A percentile compares a stretch with the other conserved stretches of the same genome.
Evolutionary conservation across 2,797 vertebrate genomes (phyloP).

Genomic region (Chelonia mydas): DNA sequence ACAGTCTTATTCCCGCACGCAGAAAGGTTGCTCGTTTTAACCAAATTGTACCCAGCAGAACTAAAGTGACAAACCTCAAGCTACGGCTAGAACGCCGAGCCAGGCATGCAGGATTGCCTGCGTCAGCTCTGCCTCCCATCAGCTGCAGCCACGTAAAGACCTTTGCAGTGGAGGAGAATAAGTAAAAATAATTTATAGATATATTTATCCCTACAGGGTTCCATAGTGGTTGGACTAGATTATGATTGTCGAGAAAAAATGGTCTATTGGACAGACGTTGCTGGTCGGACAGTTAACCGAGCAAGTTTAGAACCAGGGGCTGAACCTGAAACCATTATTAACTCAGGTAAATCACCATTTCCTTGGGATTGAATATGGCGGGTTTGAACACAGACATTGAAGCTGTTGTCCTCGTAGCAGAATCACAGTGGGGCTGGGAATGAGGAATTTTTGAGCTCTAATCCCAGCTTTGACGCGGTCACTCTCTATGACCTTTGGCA

Average conservation of each 20-base stretch:
- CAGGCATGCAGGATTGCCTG: not conserved
- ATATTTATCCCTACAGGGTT: conserved; percentile 83
- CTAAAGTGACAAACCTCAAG: not conserved
- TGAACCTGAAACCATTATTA: conserved; percentile 91
- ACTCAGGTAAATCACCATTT: conserved; percentile 81
- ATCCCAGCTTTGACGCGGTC: not conserved
- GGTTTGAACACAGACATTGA: not conserved
- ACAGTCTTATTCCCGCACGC: not conserved
- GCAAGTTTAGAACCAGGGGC: conserved; percentile 86
- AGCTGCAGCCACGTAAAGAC: not conserved
- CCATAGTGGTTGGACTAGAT: conserved; percentile 95
- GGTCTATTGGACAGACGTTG: conserved; percentile 96
- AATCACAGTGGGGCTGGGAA: no score
- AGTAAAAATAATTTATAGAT: not conserved
- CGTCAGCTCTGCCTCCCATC: rapidly evolving
- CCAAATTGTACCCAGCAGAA: not conserved
- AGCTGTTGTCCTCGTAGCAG: not conserved
- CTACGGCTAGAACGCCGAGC: not conserved
- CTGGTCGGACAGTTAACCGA: conserved; percentile 91
- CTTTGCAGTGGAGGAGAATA: not conserved
- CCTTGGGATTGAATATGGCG: not conserved
- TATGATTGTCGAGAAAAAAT: conserved; percentile 92
- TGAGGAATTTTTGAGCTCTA: not conserved
- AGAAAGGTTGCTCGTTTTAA: not conserved
- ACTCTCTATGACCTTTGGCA: not conserved